Percentiles rank a stretch among this genome's conserved stretches.
These are phyloP conservation scores for Gonioctena quinquepunctata DNA, from an alignment of 1,140 invertebrate species.

Conservation along the genomic window DNA sequence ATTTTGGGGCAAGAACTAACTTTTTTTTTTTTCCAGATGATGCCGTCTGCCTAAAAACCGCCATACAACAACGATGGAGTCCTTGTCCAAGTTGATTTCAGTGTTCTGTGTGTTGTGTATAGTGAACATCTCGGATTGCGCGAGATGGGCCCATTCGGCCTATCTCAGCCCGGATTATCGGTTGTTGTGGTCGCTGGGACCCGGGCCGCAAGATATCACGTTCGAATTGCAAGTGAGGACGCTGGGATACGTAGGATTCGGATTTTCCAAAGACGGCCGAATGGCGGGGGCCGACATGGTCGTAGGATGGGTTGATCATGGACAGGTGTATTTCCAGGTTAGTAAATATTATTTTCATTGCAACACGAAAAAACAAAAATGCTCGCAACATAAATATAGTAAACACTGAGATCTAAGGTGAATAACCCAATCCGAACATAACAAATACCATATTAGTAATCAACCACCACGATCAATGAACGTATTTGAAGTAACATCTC, in stretches of 20 bases:
- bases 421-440: too few species aligned
- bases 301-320: constrained; percentile 73
- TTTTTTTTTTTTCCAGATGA: neutral
- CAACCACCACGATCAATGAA: too few species aligned
- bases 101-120: constrained; percentile 47
- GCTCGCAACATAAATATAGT: too few species aligned
- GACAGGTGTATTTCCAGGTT: constrained; percentile 72
- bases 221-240: constrained; percentile 81
- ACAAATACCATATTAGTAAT: too few species aligned
- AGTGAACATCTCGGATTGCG: constrained; percentile 33
- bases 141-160: constrained; percentile 53
- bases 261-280: constrained; percentile 75
- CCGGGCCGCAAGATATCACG: constrained; percentile 65
- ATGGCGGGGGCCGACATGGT: constrained; percentile 72
- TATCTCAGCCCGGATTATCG: constrained; percentile 53
- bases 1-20: neutral
- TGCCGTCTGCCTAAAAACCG: neutral
- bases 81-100: constrained; percentile 24
- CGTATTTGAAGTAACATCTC: too few species aligned
- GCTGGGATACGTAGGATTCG: constrained; percentile 79
- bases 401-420: too few species aligned
- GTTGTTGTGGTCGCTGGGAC: constrained; percentile 53
- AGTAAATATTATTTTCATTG: too few species aligned
- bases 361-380: too few species aligned
- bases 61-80: neutral